Percentiles rank a stretch among this genome's conserved stretches.
Evolutionary conservation across 2,888 invertebrate species (phyloP).

Genomic region (Onthophagus sagittarius): DNA sequence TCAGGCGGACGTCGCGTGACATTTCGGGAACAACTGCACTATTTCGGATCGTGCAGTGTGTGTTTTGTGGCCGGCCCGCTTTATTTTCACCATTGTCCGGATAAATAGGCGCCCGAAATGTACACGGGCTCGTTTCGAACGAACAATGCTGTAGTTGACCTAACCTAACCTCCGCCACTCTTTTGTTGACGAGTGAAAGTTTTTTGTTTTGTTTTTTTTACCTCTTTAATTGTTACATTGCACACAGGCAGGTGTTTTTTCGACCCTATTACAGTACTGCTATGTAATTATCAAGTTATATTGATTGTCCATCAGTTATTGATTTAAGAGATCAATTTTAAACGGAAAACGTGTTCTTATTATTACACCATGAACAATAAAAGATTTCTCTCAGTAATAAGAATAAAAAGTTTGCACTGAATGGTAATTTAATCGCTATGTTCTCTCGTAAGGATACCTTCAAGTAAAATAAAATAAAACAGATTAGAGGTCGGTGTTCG

Average conservation of each 20-base stretch:
- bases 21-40: slow-evolving; percentile 22
- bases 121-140: slow-evolving; percentile 2
- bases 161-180: not conserved
- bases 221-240: not conserved
- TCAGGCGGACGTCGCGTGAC: slow-evolving; percentile 28
- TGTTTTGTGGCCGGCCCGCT: slow-evolving; percentile 7
- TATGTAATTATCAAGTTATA: too few relatives aligned
- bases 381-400: not conserved
- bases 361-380: too few relatives aligned
- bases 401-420: not conserved
- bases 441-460: not conserved
- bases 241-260: not conserved
- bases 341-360: too few relatives aligned
- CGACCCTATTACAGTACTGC: not conserved
- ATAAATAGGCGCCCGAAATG: slow-evolving; percentile 15
- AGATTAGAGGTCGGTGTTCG: not conserved
- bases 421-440: not conserved
- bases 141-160: slow-evolving; percentile 3
- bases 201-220: not conserved
- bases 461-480: not conserved
- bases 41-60: slow-evolving; percentile 9
- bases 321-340: too few relatives aligned
- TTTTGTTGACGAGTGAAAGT: not conserved
- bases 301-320: too few relatives aligned
- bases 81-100: slow-evolving; percentile 16